Evolutionary conservation across 2,113 vertebrate species (phyloP).

Genomic region (Pandion haliaetus): DNA sequence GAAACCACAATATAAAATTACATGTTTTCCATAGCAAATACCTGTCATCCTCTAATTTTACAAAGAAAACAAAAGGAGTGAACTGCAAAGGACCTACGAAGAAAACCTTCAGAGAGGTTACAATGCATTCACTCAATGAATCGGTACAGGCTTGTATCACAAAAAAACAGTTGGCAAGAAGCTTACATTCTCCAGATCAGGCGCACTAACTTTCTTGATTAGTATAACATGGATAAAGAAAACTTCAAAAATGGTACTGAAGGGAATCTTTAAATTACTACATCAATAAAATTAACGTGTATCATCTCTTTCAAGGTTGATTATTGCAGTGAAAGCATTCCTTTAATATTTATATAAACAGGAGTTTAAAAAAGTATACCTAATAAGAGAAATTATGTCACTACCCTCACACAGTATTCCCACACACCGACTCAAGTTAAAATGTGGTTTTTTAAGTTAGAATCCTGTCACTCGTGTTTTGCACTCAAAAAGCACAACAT

Average conservation of each 20-base stretch:
- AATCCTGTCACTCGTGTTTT: neutral
- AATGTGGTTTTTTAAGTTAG: neutral
- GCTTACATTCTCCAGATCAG: neutral
- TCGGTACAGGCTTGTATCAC: neutral
- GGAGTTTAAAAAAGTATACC: neutral
- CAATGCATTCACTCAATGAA: neutral
- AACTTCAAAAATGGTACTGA: neutral
- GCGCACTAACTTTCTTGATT: neutral
- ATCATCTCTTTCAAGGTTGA: neutral
- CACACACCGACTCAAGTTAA: neutral
- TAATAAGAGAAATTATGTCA: neutral
- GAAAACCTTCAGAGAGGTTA: neutral
- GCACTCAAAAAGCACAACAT: neutral
- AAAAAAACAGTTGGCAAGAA: neutral
- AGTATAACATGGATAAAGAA: neutral
- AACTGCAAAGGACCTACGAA: neutral
- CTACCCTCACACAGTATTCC: neutral
- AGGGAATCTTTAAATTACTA: neutral
- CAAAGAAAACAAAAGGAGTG: neutral
- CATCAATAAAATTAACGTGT: neutral
- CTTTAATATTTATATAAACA: neutral
- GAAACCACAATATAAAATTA: neutral
- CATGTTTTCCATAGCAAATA: neutral
- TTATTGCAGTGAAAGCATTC: neutral
- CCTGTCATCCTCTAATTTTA: neutral